Conservation (phyloP, 2,888 invertebrate species). For the Synergus itoensis region DNA sequence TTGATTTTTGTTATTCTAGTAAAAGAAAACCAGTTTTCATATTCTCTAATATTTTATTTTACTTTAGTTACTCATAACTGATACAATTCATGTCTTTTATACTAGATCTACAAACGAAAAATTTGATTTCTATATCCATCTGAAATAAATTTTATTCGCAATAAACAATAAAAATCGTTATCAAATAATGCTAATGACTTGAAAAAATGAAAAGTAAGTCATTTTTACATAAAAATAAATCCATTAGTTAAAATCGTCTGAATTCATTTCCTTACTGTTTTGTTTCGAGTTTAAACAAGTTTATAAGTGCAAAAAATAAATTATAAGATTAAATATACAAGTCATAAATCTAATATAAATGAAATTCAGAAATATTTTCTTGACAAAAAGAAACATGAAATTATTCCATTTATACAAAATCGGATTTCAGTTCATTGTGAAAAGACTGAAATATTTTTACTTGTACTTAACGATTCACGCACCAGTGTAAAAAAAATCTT, state of each 20-base stretch:
- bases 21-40: background rate
- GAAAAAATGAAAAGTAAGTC: no score
- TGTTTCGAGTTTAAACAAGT: background rate
- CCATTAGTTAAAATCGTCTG: background rate
- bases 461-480: background rate
- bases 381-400: constrained; percentile 16
- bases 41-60: constrained; percentile 21
- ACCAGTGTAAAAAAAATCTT: background rate
- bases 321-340: background rate
- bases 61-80: background rate
- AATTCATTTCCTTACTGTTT: background rate
- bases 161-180: background rate
- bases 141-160: background rate
- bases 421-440: no score
- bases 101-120: background rate
- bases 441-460: no score
- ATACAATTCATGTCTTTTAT: constrained; percentile 12
- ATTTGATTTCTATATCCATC: background rate
- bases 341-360: background rate
- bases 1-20: background rate
- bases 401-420: constrained; percentile 15
- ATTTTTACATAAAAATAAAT: background rate
- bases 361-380: background rate
- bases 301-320: background rate
- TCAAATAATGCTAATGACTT: no score